Percentiles rank a stretch among this genome's conserved stretches.
phyloP scores from a whole-genome alignment of 2,797 vertebrate species.

The Lacerta viridis region DNA sequence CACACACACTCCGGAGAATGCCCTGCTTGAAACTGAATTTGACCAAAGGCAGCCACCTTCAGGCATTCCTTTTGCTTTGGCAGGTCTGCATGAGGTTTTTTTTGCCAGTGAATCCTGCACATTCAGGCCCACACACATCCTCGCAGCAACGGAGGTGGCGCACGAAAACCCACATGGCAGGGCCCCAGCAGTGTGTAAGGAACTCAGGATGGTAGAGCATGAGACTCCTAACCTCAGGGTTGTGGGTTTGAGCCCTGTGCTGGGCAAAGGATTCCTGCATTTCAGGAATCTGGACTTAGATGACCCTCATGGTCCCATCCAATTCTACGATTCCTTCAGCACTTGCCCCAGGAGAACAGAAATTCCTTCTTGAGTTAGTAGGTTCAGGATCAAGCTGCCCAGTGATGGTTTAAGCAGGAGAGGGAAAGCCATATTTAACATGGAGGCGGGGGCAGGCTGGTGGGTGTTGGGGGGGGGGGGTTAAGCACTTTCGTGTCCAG shows the following conservation, averaged over 20 bases:
- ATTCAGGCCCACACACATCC: not conserved
- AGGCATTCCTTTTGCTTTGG: not conserved
- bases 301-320: too few relatives aligned
- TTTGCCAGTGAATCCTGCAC: not conserved
- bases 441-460: not conserved
- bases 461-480: not conserved
- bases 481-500: not conserved
- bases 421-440: not conserved
- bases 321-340: not conserved
- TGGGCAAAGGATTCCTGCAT: too few relatives aligned
- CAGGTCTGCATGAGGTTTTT: not conserved
- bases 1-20: not conserved
- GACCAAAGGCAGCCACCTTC: not conserved
- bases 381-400: not conserved
- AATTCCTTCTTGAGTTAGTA: not conserved
- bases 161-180: not conserved
- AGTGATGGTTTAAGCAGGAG: not conserved
- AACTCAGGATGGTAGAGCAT: too few relatives aligned
- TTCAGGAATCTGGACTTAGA: too few relatives aligned
- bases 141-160: not conserved
- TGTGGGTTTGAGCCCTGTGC: too few relatives aligned
- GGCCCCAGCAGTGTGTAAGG: not conserved
- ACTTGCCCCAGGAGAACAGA: not conserved
- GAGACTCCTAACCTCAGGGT: too few relatives aligned
- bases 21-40: not conserved